phyloP scores from a whole-genome alignment of 2,113 vertebrate genomes.

The Cricetomys ansorgei region DNA sequence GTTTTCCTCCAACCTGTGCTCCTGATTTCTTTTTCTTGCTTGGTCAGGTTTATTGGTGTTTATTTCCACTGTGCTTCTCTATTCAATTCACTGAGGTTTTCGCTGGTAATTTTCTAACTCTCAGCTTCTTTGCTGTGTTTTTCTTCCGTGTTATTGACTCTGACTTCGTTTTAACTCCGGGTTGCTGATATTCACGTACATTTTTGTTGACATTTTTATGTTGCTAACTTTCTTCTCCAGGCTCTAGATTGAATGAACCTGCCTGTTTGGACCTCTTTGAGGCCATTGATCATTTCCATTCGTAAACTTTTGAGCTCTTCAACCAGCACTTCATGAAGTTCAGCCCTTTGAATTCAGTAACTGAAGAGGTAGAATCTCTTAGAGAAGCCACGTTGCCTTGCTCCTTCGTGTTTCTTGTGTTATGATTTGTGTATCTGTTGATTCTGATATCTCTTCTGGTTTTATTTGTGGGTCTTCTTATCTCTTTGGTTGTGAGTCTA shows the following conservation, averaged over 20 bases:
- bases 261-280: background rate
- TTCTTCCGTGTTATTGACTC: background rate
- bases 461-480: background rate
- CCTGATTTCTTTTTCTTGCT: background rate
- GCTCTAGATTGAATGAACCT: background rate
- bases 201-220: background rate
- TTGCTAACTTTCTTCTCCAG: background rate
- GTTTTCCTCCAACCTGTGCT: background rate
- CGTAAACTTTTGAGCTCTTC: background rate
- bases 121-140: background rate
- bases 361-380: background rate
- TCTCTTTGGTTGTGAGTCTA: too few relatives aligned
- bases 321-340: background rate
- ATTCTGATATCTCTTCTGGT: background rate
- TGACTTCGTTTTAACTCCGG: background rate
- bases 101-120: background rate
- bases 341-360: background rate
- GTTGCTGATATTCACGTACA: background rate
- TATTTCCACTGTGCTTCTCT: background rate
- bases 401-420: background rate
- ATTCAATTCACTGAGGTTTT: background rate
- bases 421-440: background rate
- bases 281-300: too few relatives aligned
- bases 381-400: background rate
- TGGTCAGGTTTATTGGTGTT: background rate